Percentiles rank a stretch among this genome's conserved stretches.
These are phyloP conservation scores for Lithophane socia DNA, from an alignment of 2,888 invertebrate species.

Conservation along the genomic window DNA sequence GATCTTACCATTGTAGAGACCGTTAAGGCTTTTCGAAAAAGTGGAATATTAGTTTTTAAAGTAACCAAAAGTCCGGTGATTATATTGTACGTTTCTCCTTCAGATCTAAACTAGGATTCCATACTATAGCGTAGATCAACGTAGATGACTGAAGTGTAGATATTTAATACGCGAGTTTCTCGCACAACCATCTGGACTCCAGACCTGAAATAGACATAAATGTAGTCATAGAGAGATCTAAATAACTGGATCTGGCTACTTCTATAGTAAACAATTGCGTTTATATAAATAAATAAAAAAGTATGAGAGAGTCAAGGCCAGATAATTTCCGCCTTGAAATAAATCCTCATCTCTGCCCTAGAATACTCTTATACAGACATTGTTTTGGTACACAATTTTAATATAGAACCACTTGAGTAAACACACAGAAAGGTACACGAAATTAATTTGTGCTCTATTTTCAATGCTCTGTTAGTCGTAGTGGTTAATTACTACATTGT, in stretches of 20 bases:
- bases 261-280: conserved; percentile 8
- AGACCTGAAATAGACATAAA: conserved; percentile 9
- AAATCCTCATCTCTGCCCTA: conserved; percentile 9
- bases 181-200: not conserved
- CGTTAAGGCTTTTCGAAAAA: not conserved
- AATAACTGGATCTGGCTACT: not conserved
- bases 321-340: conserved; percentile 1
- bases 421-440: conserved; percentile 23
- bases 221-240: not conserved
- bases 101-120: not conserved
- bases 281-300: not conserved
- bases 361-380: not conserved
- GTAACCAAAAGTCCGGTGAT: conserved; percentile 1
- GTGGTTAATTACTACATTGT: conserved; percentile 37
- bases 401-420: conserved; percentile 30
- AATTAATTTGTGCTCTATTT: conserved; percentile 40
- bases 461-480: conserved; percentile 50
- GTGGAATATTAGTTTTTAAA: conserved; percentile 3
- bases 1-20: conserved; percentile 26
- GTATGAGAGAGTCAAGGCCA: conserved; percentile 6
- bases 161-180: not conserved
- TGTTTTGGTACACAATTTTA: conserved; percentile 21
- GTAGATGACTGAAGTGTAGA: not conserved
- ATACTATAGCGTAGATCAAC: too few relatives aligned
- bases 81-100: not conserved